Evolutionary conservation across 1,140 invertebrate genomes (phyloP).

Genomic region (Brachionus rotundiformis): DNA sequence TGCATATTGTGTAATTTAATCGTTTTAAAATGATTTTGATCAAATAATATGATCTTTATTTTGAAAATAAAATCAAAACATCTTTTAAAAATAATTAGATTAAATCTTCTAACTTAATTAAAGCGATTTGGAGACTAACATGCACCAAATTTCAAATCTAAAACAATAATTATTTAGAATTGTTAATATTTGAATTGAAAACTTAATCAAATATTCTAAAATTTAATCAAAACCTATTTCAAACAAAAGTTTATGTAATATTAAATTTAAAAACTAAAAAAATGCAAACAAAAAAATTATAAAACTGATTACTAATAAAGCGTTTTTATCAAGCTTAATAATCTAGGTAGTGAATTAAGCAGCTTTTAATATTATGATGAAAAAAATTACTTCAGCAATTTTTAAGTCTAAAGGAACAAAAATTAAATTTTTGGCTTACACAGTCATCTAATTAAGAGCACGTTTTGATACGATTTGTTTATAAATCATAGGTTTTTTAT

Average conservation of each 20-base stretch:
- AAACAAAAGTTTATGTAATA: background rate
- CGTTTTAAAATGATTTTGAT: too few relatives aligned
- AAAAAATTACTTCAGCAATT: background rate
- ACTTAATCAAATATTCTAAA: background rate
- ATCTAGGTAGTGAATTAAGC: background rate
- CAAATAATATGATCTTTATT: too few relatives aligned
- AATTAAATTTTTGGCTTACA: background rate
- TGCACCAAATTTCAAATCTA: too few relatives aligned
- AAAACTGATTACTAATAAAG: background rate
- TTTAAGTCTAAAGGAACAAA: background rate
- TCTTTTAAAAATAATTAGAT: too few relatives aligned
- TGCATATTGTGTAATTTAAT: too few relatives aligned
- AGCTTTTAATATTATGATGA: background rate
- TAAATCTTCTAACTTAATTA: too few relatives aligned
- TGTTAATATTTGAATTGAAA: too few relatives aligned
- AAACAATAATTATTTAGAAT: too few relatives aligned
- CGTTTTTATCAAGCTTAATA: background rate
- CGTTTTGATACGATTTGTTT: background rate
- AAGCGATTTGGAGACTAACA: too few relatives aligned
- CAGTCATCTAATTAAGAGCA: background rate
- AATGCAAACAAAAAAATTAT: background rate
- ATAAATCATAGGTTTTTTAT: background rate
- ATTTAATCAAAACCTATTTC: background rate
- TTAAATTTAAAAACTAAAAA: too few relatives aligned
- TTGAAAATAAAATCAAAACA: too few relatives aligned